Conservation (phyloP, 37 sponge, comb jelly and placozoan genomes). For the Bolinopsis microptera region DNA sequence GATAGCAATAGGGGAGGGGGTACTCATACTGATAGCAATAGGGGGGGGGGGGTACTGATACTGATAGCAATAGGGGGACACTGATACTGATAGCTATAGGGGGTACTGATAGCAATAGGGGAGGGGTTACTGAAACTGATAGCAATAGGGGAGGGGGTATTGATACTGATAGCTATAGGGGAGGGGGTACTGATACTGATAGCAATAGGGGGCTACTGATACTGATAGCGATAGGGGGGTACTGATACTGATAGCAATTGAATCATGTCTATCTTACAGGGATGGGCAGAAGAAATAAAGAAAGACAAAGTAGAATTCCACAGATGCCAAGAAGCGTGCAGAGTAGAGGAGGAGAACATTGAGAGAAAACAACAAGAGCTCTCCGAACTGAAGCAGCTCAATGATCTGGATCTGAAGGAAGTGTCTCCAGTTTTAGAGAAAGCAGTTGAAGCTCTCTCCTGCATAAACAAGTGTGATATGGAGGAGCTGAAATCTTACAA, state of each 20-base stretch:
- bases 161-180: too few relatives aligned
- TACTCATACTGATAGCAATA: too few relatives aligned
- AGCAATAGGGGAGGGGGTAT: too few relatives aligned
- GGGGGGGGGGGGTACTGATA: too few relatives aligned
- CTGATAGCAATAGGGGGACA: too few relatives aligned
- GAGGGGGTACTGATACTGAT: too few relatives aligned
- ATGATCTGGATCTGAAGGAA: conserved; percentile 45
- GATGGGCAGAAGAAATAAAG: conserved; percentile 48
- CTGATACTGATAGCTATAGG: background rate
- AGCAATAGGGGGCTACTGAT: too few relatives aligned
- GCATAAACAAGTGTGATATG: background rate
- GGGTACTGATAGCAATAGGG: background rate
- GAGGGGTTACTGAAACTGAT: too few relatives aligned
- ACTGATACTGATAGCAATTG: too few relatives aligned
- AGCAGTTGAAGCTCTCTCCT: background rate
- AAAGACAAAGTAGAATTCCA: background rate
- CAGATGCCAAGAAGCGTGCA: background rate
- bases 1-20: too few relatives aligned
- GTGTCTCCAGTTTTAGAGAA: conserved; percentile 45
- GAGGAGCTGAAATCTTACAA: conserved; percentile 15
- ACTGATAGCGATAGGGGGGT: too few relatives aligned
- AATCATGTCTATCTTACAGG: background rate
- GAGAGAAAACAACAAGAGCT: background rate
- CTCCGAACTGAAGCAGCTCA: background rate
- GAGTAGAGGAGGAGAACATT: conserved; percentile 38